Evolutionary conservation across 2,888 invertebrate genomes (phyloP).

Genomic region (Drosophila borborema): DNA sequence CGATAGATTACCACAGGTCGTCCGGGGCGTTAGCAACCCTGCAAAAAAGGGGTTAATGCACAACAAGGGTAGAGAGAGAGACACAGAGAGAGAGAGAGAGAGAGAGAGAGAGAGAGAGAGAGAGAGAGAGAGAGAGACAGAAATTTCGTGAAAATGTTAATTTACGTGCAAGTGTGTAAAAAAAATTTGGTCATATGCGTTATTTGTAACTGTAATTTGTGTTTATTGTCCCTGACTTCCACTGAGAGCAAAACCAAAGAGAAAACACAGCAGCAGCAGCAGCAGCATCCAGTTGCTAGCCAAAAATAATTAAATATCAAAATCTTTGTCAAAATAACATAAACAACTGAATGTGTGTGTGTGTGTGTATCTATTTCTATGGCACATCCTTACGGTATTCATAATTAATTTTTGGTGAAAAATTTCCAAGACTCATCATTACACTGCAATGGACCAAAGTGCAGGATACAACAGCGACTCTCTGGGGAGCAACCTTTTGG

Average conservation of each 20-base stretch:
- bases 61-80: neutral
- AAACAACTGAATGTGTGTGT: constrained; percentile 40
- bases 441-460: constrained; percentile 49
- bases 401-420: constrained; percentile 81
- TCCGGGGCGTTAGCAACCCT: constrained; percentile 37
- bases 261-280: neutral
- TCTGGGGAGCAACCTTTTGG: constrained; percentile 82
- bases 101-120: neutral
- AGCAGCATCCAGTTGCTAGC: constrained; percentile 9
- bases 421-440: constrained; percentile 77
- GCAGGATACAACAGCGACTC: constrained; percentile 53
- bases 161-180: constrained; percentile 44
- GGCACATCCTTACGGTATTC: constrained; percentile 61
- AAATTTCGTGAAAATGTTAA: constrained; percentile 11
- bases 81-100: no score
- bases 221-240: constrained; percentile 64
- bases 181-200: constrained; percentile 71
- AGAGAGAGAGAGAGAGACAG: neutral
- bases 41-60: constrained; percentile 42
- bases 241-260: neutral
- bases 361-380: constrained; percentile 5
- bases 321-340: constrained; percentile 62
- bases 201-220: constrained; percentile 78
- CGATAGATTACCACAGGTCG: constrained; percentile 47
- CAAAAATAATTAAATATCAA: constrained; percentile 48